A percentile compares a stretch with the other conserved stretches of the same genome.
Conservation (phyloP, 2,113 vertebrate species). For the Trematomus loennbergii region DNA sequence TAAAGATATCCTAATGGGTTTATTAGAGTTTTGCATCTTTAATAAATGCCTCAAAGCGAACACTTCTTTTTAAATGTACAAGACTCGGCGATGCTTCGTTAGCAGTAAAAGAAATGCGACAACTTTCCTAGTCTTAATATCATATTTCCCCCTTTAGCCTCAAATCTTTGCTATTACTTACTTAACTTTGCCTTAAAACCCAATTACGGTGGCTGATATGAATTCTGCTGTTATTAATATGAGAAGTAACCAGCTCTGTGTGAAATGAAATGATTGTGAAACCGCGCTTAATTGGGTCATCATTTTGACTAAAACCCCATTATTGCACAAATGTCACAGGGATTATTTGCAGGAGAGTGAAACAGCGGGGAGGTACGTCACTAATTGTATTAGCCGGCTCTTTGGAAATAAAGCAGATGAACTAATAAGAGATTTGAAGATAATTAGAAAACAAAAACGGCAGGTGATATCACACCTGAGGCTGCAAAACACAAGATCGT, state of each 20-base stretch:
- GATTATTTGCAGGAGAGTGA: conserved; percentile 69
- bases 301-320: conserved; percentile 78
- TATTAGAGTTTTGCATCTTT: conserved; percentile 16
- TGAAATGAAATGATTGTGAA: conserved; percentile 75
- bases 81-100: background rate
- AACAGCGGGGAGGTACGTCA: conserved; percentile 63
- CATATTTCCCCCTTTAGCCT: conserved; percentile 61
- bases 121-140: conserved; percentile 61
- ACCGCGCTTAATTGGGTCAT: conserved; percentile 79
- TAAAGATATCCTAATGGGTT: conserved; percentile 13
- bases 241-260: conserved; percentile 63
- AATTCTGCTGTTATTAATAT: conserved; percentile 82
- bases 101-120: conserved; percentile 39
- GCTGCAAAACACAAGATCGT: background rate
- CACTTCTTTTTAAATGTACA: conserved; percentile 23
- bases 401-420: conserved; percentile 55
- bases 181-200: conserved; percentile 76
- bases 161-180: conserved; percentile 72
- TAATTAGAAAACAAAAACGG: conserved; percentile 35
- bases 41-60: conserved; percentile 34
- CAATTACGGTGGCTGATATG: conserved; percentile 81
- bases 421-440: conserved; percentile 43
- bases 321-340: conserved; percentile 71
- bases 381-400: conserved; percentile 72
- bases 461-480: conserved; percentile 35